Evolutionary conservation across 1,140 invertebrate genomes (phyloP).

Genomic region (Micrasema minimum): DNA sequence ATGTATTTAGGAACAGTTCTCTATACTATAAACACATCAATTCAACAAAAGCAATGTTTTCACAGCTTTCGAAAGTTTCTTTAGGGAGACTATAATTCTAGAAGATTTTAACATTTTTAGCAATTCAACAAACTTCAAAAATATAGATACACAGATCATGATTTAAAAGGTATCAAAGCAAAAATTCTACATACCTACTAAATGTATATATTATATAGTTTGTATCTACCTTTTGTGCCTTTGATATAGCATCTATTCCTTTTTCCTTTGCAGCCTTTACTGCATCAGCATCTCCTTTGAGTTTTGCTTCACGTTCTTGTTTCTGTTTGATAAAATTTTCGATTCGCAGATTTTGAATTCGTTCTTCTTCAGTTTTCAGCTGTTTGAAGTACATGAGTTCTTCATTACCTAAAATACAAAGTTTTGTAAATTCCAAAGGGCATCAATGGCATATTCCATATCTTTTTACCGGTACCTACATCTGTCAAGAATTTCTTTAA

Average conservation of each 20-base stretch:
- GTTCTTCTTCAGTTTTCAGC: constrained; percentile 62
- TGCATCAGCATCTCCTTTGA: constrained; percentile 58
- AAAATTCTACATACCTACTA: too few species aligned
- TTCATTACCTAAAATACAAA: constrained; percentile 58
- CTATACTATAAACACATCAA: too few species aligned
- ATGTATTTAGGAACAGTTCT: too few species aligned
- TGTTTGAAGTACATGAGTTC: constrained; percentile 63
- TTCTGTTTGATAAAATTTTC: constrained; percentile 61
- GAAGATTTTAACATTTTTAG: too few species aligned
- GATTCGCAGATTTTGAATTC: constrained; percentile 61
- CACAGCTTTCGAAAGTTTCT: too few species aligned
- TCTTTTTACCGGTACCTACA: constrained; percentile 50
- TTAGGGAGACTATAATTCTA: too few species aligned
- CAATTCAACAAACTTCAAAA: background rate
- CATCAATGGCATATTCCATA: too few species aligned
- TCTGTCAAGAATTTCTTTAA: constrained; percentile 63
- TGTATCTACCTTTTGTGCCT: constrained; percentile 61
- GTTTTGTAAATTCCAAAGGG: background rate
- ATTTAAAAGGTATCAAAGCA: too few species aligned
- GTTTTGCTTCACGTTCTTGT: constrained; percentile 59
- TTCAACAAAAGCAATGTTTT: too few species aligned
- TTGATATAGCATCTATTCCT: constrained; percentile 63
- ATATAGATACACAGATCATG: background rate
- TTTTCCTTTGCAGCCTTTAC: constrained; percentile 64
- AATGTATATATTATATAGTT: too few species aligned